Base-by-base conservation (phyloP, 2,888 invertebrate species). In the Ecdyonurus torrentis region DNA sequence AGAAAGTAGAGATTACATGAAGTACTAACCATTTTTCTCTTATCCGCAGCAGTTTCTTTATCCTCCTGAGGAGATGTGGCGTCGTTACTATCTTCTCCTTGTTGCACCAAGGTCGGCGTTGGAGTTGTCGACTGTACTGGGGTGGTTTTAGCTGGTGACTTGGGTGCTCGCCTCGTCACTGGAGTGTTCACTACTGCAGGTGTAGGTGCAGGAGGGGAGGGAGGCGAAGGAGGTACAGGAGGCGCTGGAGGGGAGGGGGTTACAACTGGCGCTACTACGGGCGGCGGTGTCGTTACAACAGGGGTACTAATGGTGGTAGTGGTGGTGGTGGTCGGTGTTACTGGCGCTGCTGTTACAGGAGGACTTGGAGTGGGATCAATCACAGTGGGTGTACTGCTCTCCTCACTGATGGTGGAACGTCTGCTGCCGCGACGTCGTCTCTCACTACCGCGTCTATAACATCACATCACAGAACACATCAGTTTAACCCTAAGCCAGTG, bases 401-500 rank as follows among this genome's bases (percentile, higher is more conserved):
- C 37, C 37, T 37, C 37, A 15, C 37, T 37, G 15, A 15, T 10
- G 7, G 37, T 37, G 5, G 37, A 10, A 37, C 37, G 67, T 2
- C 74, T 74, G 61, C 74, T 74, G 63, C 75, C 71, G 60, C 76
- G 70, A 20, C 76, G 75, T 65, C 78, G 71, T 61, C 76, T 74
- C 67, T 76, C 73, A 66, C 76, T 70, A 67, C 75, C 77, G 52
- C 76, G 70, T 1, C 74, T 74, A 63, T 69, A 71, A 62, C 61
- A n/a, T n/a, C n/a, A n/a, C n/a, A n/a, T n/a, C n/a, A n/a, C n/a
- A n/a, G n/a, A n/a, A n/a, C n/a, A n/a, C n/a, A n/a, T n/a, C n/a
- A n/a, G n/a, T n/a, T n/a, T n/a, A n/a, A n/a, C n/a, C n/a, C n/a
- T n/a, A n/a, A n/a, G n/a, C n/a, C n/a, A n/a, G n/a, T n/a, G n/a